phyloP scores from a whole-genome alignment of 2,797 vertebrate genomes.

The Sebastes hubbsi region DNA sequence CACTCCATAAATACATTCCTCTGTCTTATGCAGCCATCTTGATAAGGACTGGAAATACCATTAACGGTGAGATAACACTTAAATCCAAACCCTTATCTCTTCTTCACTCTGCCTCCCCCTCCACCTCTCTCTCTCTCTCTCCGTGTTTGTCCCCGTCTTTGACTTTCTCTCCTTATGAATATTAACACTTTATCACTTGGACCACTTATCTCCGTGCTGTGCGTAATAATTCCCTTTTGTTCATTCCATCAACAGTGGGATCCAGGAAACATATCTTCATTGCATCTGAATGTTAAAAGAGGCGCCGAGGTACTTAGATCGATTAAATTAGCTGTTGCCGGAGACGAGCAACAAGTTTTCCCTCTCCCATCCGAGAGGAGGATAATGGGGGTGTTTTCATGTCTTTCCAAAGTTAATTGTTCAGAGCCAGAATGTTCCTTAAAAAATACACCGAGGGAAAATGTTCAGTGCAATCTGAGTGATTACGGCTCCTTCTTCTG shows the following conservation, averaged over 20 bases:
- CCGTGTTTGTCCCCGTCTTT: slow-evolving; percentile 11
- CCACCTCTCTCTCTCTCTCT: slow-evolving; percentile 1
- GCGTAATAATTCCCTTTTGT: slow-evolving; percentile 40
- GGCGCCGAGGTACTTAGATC: slow-evolving; percentile 24
- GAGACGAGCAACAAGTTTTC: slow-evolving; percentile 4
- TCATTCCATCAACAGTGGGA: slow-evolving; percentile 2
- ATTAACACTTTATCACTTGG: slow-evolving; percentile 61
- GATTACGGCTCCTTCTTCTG: not conserved
- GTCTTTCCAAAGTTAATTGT: not conserved
- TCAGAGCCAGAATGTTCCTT: not conserved
- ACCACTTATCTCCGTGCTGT: slow-evolving; percentile 51
- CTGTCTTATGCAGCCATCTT: slow-evolving; percentile 33
- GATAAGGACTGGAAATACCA: slow-evolving; percentile 49
- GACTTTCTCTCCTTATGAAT: slow-evolving; percentile 50
- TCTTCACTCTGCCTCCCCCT: not conserved
- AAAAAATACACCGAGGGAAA: not conserved
- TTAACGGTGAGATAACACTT: slow-evolving; percentile 59
- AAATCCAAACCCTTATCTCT: slow-evolving; percentile 45
- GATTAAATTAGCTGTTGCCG: slow-evolving; percentile 37
- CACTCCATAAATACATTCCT: slow-evolving; percentile 30
- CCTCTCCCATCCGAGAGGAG: not conserved
- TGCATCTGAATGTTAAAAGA: slow-evolving; percentile 39
- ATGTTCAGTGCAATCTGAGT: not conserved
- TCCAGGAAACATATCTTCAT: slow-evolving; percentile 30
- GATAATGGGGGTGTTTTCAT: not conserved